phyloP scores from a whole-genome alignment of 64 coral and sea anemone species.

The Montipora foliosa region DNA sequence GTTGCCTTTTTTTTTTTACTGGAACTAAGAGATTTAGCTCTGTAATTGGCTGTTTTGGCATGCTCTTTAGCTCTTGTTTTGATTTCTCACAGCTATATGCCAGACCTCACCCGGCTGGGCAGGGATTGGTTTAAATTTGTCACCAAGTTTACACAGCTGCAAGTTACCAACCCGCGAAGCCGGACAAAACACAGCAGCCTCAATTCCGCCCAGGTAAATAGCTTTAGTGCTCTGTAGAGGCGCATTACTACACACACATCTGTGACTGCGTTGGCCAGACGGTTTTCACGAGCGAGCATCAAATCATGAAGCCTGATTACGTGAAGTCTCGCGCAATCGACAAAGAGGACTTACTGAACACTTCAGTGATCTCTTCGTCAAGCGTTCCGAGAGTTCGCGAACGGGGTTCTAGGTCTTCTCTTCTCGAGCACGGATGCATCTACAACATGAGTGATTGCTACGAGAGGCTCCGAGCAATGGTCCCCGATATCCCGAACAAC shows the following conservation, averaged over 20 bases:
- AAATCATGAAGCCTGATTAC: slow-evolving; percentile 78
- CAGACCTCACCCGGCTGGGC: slow-evolving; percentile 57
- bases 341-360: slow-evolving; percentile 32
- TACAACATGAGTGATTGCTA: slow-evolving; percentile 94
- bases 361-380: slow-evolving; percentile 54
- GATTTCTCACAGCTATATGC: slow-evolving; percentile 83
- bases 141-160: slow-evolving; percentile 99
- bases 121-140: slow-evolving; percentile 97
- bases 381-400: slow-evolving; percentile 58
- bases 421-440: slow-evolving; percentile 75
- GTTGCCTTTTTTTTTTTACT: not conserved
- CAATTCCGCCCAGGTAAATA: slow-evolving; percentile 63
- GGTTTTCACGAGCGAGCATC: not conserved
- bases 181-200: slow-evolving; percentile 91
- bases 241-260: slow-evolving; percentile 10
- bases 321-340: not conserved
- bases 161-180: slow-evolving; percentile 59
- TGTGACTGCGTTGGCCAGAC: not conserved
- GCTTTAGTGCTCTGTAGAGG: slow-evolving; percentile 65
- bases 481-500: slow-evolving; percentile 63
- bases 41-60: slow-evolving; percentile 56
- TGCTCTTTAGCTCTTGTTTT: slow-evolving; percentile 67
- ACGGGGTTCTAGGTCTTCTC: slow-evolving; percentile 30
- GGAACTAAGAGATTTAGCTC: not conserved
- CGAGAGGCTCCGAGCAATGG: slow-evolving; percentile 84